phyloP scores from a whole-genome alignment of 2,113 vertebrate species.

The Vimba vimba region DNA sequence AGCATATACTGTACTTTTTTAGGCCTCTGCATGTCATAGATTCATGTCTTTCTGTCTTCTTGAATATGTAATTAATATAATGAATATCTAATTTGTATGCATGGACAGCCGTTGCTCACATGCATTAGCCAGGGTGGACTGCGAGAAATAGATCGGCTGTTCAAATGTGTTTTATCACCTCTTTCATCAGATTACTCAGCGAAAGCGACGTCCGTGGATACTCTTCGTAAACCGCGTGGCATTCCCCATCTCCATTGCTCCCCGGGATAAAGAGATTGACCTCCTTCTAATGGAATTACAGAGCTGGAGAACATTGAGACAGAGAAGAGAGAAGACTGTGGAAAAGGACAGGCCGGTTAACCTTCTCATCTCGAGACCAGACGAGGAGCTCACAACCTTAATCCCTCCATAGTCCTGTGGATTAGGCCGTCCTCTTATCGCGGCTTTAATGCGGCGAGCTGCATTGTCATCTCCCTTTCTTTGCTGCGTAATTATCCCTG shows the following conservation, averaged over 20 bases:
- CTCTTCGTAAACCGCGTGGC: not conserved
- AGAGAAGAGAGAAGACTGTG: slow-evolving; percentile 15
- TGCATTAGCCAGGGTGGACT: slow-evolving; percentile 5
- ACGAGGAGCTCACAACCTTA: slow-evolving; percentile 44
- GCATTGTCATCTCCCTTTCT: slow-evolving; percentile 43
- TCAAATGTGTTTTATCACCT: slow-evolving; percentile 30
- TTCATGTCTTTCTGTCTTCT: not conserved
- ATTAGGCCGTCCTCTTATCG: slow-evolving; percentile 47
- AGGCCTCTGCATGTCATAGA: too few relatives aligned
- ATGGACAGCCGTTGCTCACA: not conserved
- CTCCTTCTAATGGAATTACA: slow-evolving; percentile 33
- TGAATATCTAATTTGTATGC: slow-evolving; percentile 5
- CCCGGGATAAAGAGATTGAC: slow-evolving; percentile 27
- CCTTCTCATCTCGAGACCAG: slow-evolving; percentile 36
- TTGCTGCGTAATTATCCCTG: slow-evolving; percentile 55
- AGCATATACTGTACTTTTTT: not conserved
- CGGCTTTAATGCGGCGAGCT: slow-evolving; percentile 32
- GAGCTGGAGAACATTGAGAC: slow-evolving; percentile 18
- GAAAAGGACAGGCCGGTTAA: slow-evolving; percentile 29
- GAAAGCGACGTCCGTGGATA: slow-evolving; percentile 1
- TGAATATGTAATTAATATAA: not conserved
- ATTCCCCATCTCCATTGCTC: slow-evolving; percentile 22
- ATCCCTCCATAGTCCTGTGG: slow-evolving; percentile 44
- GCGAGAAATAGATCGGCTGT: not conserved
- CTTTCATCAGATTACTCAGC: slow-evolving; percentile 36